Evolutionary conservation across 2,797 vertebrate genomes (phyloP).

Genomic region (Channallabes apus): DNA sequence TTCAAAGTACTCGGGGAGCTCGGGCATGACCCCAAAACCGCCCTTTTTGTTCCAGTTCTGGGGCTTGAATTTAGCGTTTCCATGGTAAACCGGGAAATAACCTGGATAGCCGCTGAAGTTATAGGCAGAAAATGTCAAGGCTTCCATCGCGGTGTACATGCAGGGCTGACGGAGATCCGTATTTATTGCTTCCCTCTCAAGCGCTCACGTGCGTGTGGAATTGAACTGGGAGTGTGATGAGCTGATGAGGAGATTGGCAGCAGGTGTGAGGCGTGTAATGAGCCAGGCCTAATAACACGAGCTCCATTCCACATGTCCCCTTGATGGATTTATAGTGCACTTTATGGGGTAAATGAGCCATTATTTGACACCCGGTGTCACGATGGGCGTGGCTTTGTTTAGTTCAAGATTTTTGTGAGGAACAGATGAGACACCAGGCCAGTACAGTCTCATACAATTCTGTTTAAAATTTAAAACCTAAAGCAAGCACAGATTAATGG

Average conservation of each 20-base stretch:
- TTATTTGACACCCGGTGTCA: neutral
- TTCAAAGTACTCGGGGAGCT: constrained; percentile 77
- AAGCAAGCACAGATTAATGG: too few species aligned
- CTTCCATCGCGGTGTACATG: constrained; percentile 74
- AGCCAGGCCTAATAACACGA: constrained; percentile 21
- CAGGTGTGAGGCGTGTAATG: neutral
- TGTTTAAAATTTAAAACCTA: too few species aligned
- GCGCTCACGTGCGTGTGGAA: neutral
- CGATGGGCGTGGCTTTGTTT: too few species aligned
- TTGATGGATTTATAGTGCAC: constrained; percentile 1
- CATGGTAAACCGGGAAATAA: constrained; percentile 60
- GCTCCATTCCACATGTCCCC: constrained; percentile 15
- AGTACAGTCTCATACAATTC: too few species aligned
- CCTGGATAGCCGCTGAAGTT: constrained; percentile 61
- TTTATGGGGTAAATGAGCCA: neutral
- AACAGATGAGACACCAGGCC: too few species aligned
- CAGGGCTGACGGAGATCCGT: rapidly evolving
- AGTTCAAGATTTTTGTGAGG: too few species aligned
- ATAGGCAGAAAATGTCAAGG: constrained; percentile 69
- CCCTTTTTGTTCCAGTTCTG: constrained; percentile 75
- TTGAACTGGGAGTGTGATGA: neutral
- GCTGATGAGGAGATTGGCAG: constrained; percentile 47
- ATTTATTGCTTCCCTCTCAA: constrained; percentile 19
- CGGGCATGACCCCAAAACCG: constrained; percentile 64
- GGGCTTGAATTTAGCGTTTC: constrained; percentile 57